A percentile compares a stretch with the other conserved stretches of the same genome.
These are phyloP conservation scores for Ictidomys tridecemlineatus DNA, from an alignment of 2,113 vertebrate genomes.

Conservation along the genomic window DNA sequence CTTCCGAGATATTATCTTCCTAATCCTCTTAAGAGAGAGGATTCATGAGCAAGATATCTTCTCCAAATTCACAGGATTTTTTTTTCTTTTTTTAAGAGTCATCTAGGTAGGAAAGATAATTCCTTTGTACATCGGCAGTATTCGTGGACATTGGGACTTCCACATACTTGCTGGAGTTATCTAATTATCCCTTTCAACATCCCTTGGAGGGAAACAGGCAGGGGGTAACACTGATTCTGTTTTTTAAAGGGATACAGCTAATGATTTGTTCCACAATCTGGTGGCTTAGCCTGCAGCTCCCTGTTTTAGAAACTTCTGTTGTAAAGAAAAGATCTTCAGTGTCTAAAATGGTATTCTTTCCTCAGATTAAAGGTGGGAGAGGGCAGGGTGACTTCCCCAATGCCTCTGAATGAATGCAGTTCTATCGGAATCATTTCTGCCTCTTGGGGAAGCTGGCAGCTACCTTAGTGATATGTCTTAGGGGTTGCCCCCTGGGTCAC, in stretches of 20 bases:
- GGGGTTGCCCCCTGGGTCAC: neutral
- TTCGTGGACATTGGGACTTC: neutral
- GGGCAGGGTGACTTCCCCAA: neutral
- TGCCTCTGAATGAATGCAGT: neutral
- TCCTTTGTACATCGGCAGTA: conserved; percentile 7
- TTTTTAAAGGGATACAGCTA: conserved; percentile 48
- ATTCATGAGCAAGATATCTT: conserved; percentile 28
- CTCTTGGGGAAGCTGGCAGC: neutral
- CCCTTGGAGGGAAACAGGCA: conserved; percentile 28
- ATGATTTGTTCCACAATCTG: conserved; percentile 21
- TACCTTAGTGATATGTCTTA: fast-evolving
- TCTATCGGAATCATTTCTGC: neutral
- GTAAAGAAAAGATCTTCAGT: neutral
- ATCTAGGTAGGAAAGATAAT: conserved; percentile 5
- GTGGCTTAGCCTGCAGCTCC: neutral
- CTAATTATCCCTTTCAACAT: conserved; percentile 60
- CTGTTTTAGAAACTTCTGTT: conserved; percentile 26
- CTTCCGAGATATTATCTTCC: conserved; percentile 65
- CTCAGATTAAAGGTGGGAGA: neutral
- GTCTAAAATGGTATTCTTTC: neutral
- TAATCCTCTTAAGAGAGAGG: conserved; percentile 62
- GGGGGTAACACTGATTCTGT: neutral
- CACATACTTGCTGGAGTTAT: conserved; percentile 50
- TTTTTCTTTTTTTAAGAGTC: neutral
- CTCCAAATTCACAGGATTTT: conserved; percentile 40